Conservation (phyloP, 2,113 vertebrate species). For the Xiphophorus maculatus region DNA sequence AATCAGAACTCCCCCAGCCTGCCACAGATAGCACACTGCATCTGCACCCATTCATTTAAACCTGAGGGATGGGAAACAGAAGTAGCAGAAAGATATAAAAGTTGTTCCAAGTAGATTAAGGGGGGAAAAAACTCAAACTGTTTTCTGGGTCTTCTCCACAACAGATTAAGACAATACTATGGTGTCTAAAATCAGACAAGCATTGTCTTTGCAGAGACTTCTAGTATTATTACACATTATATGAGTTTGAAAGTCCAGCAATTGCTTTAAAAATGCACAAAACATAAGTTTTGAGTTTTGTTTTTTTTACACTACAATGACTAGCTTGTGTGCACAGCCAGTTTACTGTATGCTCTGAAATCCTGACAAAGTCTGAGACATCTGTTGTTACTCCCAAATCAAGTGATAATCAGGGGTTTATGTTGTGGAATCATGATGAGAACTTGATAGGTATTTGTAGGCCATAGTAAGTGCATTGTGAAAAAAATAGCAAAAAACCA, state of each 20-base stretch:
- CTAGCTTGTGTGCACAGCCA: background rate
- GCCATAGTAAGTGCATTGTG: too few species aligned
- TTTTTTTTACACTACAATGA: background rate
- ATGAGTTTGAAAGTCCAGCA: background rate
- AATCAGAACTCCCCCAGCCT: conserved; percentile 68
- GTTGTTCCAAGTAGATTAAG: background rate
- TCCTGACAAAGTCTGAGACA: background rate
- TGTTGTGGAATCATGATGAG: background rate
- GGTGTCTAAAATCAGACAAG: too few species aligned
- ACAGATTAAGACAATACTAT: too few species aligned
- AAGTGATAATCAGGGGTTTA: background rate
- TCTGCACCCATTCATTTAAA: conserved; percentile 46
- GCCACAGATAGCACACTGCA: conserved; percentile 49
- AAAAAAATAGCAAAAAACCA: too few species aligned
- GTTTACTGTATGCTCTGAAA: background rate
- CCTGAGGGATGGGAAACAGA: conserved; percentile 11
- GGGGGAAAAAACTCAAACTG: background rate
- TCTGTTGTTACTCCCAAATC: too few species aligned
- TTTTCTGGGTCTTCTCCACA: background rate
- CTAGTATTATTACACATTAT: background rate
- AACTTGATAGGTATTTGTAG: too few species aligned
- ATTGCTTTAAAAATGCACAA: background rate
- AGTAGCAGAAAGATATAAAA: conserved; percentile 6
- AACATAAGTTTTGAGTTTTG: background rate
- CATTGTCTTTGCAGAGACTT: background rate